A percentile compares a stretch with the other conserved stretches of the same genome.
Conservation (phyloP, 2,797 vertebrate genomes). For the Peromyscus nudipes region DNA sequence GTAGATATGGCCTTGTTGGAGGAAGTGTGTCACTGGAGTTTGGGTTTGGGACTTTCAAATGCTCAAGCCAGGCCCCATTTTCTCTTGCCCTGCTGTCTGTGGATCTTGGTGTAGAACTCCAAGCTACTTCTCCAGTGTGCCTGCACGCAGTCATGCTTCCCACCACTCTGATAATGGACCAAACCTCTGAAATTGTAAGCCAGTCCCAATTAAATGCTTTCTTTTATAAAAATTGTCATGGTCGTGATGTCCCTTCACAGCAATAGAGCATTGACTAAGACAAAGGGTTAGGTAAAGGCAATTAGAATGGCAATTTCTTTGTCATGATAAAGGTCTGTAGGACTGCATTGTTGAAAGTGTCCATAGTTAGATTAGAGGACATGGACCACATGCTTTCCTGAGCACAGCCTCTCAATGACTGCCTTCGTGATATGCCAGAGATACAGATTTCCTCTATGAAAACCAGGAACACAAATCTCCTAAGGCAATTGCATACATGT, state of each 20-base stretch:
- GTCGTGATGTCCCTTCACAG: neutral
- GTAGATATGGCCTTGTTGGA: neutral
- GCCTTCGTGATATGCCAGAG: neutral
- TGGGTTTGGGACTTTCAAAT: neutral
- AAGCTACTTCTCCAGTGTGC: too few relatives aligned
- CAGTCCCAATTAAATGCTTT: neutral
- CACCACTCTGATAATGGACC: neutral
- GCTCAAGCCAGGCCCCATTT: neutral
- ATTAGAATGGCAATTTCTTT: neutral
- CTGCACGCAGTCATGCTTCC: neutral
- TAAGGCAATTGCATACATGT: neutral
- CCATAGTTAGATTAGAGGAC: neutral
- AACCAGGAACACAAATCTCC: neutral
- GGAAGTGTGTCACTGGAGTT: neutral
- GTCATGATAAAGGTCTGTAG: neutral
- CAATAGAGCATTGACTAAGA: neutral
- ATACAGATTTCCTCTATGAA: neutral
- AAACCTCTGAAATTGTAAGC: neutral
- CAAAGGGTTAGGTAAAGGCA: neutral
- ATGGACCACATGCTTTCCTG: rapidly evolving
- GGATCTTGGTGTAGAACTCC: neutral
- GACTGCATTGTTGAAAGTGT: neutral
- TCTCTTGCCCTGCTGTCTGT: neutral
- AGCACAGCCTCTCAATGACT: neutral
- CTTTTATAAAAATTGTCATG: neutral